Base-by-base conservation (phyloP, 1,140 invertebrate species). In the Eriocheir sinensis region DNA sequence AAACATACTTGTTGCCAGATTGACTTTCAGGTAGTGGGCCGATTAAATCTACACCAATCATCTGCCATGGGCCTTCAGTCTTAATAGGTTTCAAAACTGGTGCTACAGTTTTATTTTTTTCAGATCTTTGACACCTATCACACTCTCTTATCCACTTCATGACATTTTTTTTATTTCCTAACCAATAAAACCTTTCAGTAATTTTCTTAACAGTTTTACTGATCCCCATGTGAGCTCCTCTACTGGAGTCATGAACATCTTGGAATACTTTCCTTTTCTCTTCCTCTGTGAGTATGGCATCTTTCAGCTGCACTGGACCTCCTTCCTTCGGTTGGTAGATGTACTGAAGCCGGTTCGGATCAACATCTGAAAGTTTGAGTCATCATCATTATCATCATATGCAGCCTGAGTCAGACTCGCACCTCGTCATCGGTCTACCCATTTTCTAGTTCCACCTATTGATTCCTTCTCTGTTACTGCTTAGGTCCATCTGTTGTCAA, bases 41-140 rank as follows among this genome's bases (percentile, higher is more conserved):
- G 3, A 85, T 85, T 41, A 85, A 38, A 32, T 85, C 83, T 34
- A 41, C 30, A 9, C 83, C 83, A 38, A 85, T 12, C 83, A 32
- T 85, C 83, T 85, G 83, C 83, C 80, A 83, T 8, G 80, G 80
- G 4, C 80, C 83, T 38, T 85, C 83, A 32, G 83, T 85, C 27
- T 85, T 85, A 27, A 85, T 85, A 30, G 83, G 30, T 41, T 85
- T 15, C 30, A 85, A 27, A 85, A 85, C 9, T 85, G 83, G 83
- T 85, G 9, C 34, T 85, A 85, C 30, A 8, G 83, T 85, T 32
- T 85, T 85, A 2, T 30, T 4, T 32, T 36, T 15, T 27, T 85
- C 9, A 2, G 83, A 85, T 15, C 83, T 4, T 34, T 85, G 83
- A 34, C 83, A 85, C 3, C 30, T 4, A 27, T 85, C 83, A 34